phyloP scores from a whole-genome alignment of 92 coral and sea anemone species.

The Phymanthus crucifer region DNA sequence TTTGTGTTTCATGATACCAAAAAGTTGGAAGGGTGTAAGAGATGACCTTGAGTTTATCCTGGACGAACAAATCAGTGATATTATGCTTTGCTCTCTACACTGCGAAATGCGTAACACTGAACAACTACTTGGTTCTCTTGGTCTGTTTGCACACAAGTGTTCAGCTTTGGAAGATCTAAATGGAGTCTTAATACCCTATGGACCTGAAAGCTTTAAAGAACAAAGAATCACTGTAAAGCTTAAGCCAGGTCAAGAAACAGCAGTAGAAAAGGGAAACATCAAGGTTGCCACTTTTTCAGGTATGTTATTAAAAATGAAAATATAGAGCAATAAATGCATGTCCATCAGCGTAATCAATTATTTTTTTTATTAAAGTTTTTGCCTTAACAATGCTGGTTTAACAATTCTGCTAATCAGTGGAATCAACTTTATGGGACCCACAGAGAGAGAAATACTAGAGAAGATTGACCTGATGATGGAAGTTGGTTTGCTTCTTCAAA shows the following conservation, averaged over 20 bases:
- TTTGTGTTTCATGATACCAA: too few relatives aligned
- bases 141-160: slow-evolving; percentile 50
- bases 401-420: neutral
- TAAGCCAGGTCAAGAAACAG: slow-evolving; percentile 48
- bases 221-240: slow-evolving; percentile 44
- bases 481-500: slow-evolving; percentile 29
- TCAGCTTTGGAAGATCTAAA: slow-evolving; percentile 44
- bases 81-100: slow-evolving; percentile 65
- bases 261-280: slow-evolving; percentile 42
- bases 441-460: slow-evolving; percentile 30
- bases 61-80: slow-evolving; percentile 47
- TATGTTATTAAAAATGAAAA: neutral
- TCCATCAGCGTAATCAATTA: neutral
- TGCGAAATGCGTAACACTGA: slow-evolving; percentile 65
- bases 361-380: too few relatives aligned
- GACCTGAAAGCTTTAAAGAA: slow-evolving; percentile 58
- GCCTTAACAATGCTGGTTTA: too few relatives aligned
- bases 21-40: slow-evolving; percentile 68
- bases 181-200: slow-evolving; percentile 36
- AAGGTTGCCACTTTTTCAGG: slow-evolving; percentile 64
- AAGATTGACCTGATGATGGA: slow-evolving; percentile 37
- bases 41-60: slow-evolving; percentile 54
- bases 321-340: neutral
- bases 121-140: slow-evolving; percentile 51
- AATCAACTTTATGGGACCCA: slow-evolving; percentile 14